Base-by-base conservation (phyloP, 92 coral and sea anemone species). In the Epizoanthus scotinus region DNA sequence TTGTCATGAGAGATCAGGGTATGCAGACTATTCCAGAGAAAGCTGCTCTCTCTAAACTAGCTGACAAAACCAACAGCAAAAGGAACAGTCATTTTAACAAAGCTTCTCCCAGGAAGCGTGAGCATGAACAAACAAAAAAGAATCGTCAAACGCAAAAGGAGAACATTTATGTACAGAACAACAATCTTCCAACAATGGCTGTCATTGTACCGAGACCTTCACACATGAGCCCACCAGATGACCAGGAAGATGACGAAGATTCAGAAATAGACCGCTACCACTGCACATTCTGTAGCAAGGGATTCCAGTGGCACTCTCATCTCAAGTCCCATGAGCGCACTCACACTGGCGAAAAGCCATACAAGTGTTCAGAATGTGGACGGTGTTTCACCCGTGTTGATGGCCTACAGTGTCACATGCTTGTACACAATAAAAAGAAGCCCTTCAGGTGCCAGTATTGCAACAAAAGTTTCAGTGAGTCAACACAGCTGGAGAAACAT, bases 221-320 rank as follows among this genome's bases (percentile, higher is more conserved):
- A 40, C 81, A 59, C 68, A 40, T 75, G 67, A 75, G 21, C 26
- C 56, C 68, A 13, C 56, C 67, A 20, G 68, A 5, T 21, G 56
- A 22, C 13, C 31, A 59, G 67, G 52, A 8, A 18, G 44, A 75
- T 3, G 84, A 77, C 62, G 81, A 82, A 19, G 65, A 82, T 57
- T 80, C 28, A 70, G 90, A 91, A 63, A 83, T 83, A 64, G 87
- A 63, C 68, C 88, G 92, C 75, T 96, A 87, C 73, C 71, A 73
- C 24, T 96, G 99, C 83, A 79, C 83, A 54, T 89, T 86, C 77
- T 96, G 99, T 85, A 83, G 78, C 86, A 96, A 96, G 70, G 92
- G 93, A 2, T 96, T 96, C 70, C 94, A 94, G 84, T 91, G 99
- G 98, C 93, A 93, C 53, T 96, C 99, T 1, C 99, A 96, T 65